Percentiles rank a stretch among this genome's conserved stretches.
Conservation (phyloP, 2,797 vertebrate genomes). For the Rhyacichthys aspro region DNA sequence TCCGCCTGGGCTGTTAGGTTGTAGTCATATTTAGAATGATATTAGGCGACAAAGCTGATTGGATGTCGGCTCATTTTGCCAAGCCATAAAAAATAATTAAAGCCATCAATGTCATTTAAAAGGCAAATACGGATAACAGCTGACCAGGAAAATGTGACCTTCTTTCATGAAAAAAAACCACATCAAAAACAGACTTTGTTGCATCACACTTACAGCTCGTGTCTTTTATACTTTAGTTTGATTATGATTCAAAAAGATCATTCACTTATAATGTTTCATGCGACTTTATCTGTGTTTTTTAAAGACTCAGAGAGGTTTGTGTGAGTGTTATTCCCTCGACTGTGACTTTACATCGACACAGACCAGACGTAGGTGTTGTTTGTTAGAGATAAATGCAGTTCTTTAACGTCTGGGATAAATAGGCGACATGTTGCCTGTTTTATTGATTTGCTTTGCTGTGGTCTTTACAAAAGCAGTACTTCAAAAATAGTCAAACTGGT, state of each 20-base stretch:
- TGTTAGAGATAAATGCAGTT: not conserved
- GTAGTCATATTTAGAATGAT: no score
- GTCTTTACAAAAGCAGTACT: not conserved
- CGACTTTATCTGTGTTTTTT: not conserved
- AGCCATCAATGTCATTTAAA: not conserved
- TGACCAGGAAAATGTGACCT: not conserved
- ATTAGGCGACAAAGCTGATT: no score
- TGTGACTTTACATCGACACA: not conserved
- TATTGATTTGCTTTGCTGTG: constrained; percentile 3
- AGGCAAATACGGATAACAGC: not conserved
- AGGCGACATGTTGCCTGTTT: not conserved
- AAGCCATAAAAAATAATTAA: not conserved
- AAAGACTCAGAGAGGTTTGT: not conserved
- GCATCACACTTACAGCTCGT: no score
- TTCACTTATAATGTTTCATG: no score
- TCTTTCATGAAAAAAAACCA: not conserved
- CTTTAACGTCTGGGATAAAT: not conserved
- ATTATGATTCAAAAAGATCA: not conserved
- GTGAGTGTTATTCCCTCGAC: not conserved
- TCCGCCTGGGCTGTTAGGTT: no score
- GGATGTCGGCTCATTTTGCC: not conserved
- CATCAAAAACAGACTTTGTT: not conserved
- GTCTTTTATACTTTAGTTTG: not conserved
- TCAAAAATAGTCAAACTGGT: no score
- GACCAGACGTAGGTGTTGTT: constrained; percentile 7